phyloP scores from a whole-genome alignment of 2,888 invertebrate genomes.

The Sepioteuthis lessoniana region DNA sequence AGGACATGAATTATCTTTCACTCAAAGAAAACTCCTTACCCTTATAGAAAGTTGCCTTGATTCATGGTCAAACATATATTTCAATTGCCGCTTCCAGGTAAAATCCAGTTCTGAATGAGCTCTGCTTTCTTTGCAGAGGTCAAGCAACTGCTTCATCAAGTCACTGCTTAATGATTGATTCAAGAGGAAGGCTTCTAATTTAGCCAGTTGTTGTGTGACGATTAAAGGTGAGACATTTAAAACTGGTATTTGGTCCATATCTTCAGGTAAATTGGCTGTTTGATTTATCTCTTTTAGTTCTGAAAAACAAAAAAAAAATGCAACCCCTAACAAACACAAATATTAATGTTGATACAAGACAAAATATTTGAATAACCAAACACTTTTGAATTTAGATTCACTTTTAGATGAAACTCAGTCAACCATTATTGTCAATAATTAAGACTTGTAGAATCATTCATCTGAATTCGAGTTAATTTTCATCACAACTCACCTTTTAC shows the following conservation, averaged over 20 bases:
- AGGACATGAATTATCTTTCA: not conserved
- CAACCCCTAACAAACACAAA: too few species aligned
- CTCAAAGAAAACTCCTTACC: slow-evolving; percentile 55
- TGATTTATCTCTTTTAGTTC: not conserved
- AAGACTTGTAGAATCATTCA: too few species aligned
- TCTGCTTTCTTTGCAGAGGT: slow-evolving; percentile 53
- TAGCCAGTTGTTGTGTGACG: not conserved
- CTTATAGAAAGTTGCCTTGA: slow-evolving; percentile 61
- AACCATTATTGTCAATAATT: too few species aligned
- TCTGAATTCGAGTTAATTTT: too few species aligned
- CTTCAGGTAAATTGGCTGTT: not conserved
- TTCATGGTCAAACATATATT: slow-evolving; percentile 62
- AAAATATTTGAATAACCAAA: too few species aligned
- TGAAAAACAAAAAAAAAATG: not conserved
- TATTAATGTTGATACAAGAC: too few species aligned
- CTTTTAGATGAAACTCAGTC: too few species aligned
- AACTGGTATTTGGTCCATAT: not conserved
- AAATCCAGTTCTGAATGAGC: slow-evolving; percentile 60
- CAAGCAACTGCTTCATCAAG: slow-evolving; percentile 60
- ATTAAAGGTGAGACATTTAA: not conserved
- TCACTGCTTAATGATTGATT: slow-evolving; percentile 68
- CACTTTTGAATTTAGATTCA: too few species aligned
- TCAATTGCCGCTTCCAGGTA: slow-evolving; percentile 69
- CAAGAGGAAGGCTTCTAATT: slow-evolving; percentile 61
- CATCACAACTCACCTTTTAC: too few species aligned